Conservation (phyloP, 2,888 invertebrate genomes). For the Rhamphomyia laevipes region DNA sequence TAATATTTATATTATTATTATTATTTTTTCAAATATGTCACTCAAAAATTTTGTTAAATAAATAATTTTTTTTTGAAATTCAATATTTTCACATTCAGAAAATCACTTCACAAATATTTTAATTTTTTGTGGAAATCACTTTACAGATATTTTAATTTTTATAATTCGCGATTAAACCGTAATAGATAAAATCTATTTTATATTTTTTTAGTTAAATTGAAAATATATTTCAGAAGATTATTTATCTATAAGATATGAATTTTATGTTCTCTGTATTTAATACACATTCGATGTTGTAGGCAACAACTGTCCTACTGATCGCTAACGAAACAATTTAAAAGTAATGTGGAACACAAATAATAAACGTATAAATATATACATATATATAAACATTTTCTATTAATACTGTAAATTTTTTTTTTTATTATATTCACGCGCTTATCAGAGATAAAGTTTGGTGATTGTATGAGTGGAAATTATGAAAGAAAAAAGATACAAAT, state of each 20-base stretch:
- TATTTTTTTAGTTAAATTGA: background rate
- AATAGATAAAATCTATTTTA: background rate
- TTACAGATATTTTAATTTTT: background rate
- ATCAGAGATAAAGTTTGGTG: too few relatives aligned
- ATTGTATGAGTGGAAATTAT: too few relatives aligned
- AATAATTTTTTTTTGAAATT: too few relatives aligned
- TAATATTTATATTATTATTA: too few relatives aligned
- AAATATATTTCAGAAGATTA: background rate
- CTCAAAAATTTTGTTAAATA: too few relatives aligned
- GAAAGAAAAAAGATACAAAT: too few relatives aligned
- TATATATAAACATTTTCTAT: background rate
- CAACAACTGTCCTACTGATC: conserved; percentile 4
- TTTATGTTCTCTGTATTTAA: background rate
- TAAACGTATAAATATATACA: background rate
- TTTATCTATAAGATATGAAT: background rate
- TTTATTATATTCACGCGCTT: too few relatives aligned
- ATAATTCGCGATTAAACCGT: background rate
- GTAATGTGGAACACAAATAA: conserved; percentile 7
- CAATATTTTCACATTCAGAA: too few relatives aligned
- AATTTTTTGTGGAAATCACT: background rate
- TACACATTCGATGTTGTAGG: conserved; percentile 1
- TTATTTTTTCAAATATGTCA: too few relatives aligned
- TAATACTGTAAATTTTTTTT: too few relatives aligned
- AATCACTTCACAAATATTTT: too few relatives aligned
- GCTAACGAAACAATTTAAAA: background rate